These are phyloP conservation scores for Zaprionus vittiger DNA, from an alignment of 1,140 invertebrate genomes.

Conservation along the genomic window DNA sequence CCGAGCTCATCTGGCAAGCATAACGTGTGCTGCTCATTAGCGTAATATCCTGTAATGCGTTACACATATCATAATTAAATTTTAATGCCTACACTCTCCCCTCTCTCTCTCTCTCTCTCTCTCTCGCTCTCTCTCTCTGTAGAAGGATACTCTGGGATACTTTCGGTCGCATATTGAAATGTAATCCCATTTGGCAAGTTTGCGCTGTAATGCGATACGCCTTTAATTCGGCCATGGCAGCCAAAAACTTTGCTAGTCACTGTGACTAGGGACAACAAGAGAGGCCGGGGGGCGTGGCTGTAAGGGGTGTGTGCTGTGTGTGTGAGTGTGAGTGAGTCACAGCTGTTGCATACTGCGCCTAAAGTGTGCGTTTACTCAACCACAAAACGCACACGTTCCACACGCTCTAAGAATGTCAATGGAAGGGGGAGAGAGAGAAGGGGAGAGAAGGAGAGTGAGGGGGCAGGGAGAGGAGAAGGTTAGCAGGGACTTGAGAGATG, in stretches of 20 bases:
- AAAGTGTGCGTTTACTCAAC: slow-evolving; percentile 74
- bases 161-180: slow-evolving; percentile 25
- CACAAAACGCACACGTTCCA: slow-evolving; percentile 72
- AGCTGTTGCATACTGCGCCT: slow-evolving; percentile 76
- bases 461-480: not conserved
- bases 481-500: slow-evolving; percentile 24
- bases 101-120: not conserved
- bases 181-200: slow-evolving; percentile 25
- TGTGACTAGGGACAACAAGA: not conserved
- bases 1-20: not conserved
- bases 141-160: not conserved
- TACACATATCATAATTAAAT: slow-evolving; percentile 3
- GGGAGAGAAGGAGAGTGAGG: not conserved
- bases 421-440: not conserved
- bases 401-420: slow-evolving; percentile 29
- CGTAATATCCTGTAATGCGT: slow-evolving; percentile 3
- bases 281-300: not conserved
- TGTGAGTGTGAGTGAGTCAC: slow-evolving; percentile 35
- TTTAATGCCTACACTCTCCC: not conserved
- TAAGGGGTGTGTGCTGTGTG: not conserved
- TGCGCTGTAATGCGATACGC: not conserved
- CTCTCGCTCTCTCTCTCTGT: not conserved
- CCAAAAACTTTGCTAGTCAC: slow-evolving; percentile 28
- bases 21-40: slow-evolving; percentile 1
- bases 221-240: slow-evolving; percentile 25